Evolutionary conservation across 2,888 invertebrate genomes (phyloP), one percentile per base, ranked within the genome.

Genomic region (Cheilosia grossa): DNA sequence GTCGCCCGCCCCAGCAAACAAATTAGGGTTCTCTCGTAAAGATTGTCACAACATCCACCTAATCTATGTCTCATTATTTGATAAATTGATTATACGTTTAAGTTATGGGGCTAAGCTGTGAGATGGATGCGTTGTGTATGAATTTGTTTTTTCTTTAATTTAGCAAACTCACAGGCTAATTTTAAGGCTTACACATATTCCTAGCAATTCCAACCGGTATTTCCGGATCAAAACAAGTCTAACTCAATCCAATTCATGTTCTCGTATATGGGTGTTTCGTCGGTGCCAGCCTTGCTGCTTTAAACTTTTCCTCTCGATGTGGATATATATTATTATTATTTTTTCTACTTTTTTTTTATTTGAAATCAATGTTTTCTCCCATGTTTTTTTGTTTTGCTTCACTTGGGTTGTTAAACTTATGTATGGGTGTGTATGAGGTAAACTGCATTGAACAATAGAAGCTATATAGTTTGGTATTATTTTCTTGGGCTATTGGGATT

Each of bases 161-260:
- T 69, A 73, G 19, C 51, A 63, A 51, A 56, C 58, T 74, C 69
- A 66, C 64, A 59, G 66, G 61, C 72, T 80, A 72, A 72, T 75
- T 85, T 70, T 49, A 80, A 85, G 72, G 75, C 80, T 85, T 85
- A 85, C 85, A 85, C 75, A 80, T 85, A 85, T 72, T 85, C 83
- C 85, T 80, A 85, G 75, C 70, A 61, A 67, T 75, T 80, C 80
- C 70, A 85, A 85, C 85, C 85, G 85, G 85, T 85, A 85, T 85
- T 85, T 85, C 85, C 85, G 81, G 85, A 85, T 85, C 81, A 77
- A 85, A 85, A 85, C 85, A 81, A 81, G 85, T 85, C 83, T 72
- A 70, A 49, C 74, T 69, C 64, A 85, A 75, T 75, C 80, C 80
- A 85, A 75, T 80, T 61, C 72, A 81, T 77, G 72, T 81, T 85